Percentiles rank a stretch among this genome's conserved stretches.
Evolutionary conservation across 1,140 invertebrate genomes (phyloP).

Genomic region (Dendroctonus ponderosae): DNA sequence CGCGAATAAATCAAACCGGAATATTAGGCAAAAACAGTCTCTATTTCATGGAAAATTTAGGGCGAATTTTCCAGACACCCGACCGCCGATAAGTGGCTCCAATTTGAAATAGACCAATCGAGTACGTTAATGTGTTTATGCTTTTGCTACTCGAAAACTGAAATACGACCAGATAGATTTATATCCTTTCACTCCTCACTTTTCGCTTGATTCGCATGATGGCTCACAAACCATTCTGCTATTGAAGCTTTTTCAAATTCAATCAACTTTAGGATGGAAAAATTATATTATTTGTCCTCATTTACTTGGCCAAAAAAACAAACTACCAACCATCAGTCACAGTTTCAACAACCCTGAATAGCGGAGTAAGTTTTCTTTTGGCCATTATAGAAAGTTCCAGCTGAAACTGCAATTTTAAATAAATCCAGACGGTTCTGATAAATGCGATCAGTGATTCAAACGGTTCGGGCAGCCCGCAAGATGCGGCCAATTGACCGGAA

Average conservation of each 20-base stretch:
- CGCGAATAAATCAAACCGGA: constrained; percentile 14
- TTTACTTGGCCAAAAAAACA: too few relatives aligned
- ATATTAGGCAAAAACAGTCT: constrained; percentile 9
- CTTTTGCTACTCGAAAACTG: too few relatives aligned
- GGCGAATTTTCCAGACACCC: background rate
- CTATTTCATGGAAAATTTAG: constrained; percentile 6
- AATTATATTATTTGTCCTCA: too few relatives aligned
- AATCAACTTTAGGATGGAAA: too few relatives aligned
- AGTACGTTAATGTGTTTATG: constrained; percentile 11
- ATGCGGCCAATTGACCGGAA: constrained; percentile 34
- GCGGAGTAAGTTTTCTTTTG: too few relatives aligned
- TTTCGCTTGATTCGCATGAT: too few relatives aligned
- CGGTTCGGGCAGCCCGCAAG: constrained; percentile 1
- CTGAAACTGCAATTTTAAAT: background rate
- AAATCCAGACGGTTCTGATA: background rate
- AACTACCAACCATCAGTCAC: too few relatives aligned
- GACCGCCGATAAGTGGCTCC: constrained; percentile 11
- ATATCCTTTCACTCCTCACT: too few relatives aligned
- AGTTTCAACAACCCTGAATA: too few relatives aligned
- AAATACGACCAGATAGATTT: too few relatives aligned
- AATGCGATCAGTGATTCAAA: constrained; percentile 16
- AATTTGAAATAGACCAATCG: constrained; percentile 26
- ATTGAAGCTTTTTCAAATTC: too few relatives aligned
- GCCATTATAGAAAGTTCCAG: background rate
- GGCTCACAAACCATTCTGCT: too few relatives aligned